Evolutionary conservation across 2,888 invertebrate genomes (phyloP).

Genomic region (Drosophila paramelanica): DNA sequence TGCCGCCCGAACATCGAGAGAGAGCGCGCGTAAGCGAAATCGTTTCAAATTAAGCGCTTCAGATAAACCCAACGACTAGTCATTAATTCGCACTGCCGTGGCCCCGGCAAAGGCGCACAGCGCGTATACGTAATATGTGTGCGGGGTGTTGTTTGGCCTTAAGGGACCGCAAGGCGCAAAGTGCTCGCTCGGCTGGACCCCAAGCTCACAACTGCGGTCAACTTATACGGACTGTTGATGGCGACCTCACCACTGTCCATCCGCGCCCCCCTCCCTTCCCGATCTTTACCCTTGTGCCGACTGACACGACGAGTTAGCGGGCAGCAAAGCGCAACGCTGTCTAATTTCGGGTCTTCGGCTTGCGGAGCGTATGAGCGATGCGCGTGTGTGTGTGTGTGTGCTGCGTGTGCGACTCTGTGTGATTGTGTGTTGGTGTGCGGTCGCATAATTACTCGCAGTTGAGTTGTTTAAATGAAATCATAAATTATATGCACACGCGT

Average conservation of each 20-base stretch:
- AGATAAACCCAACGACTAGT: constrained; percentile 58
- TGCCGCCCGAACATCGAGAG: neutral
- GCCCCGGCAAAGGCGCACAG: constrained; percentile 10
- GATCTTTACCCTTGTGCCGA: neutral
- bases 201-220: constrained; percentile 46
- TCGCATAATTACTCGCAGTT: constrained; percentile 74
- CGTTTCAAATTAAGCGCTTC: constrained; percentile 67
- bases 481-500: constrained; percentile 69
- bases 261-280: no score
- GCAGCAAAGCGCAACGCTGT: constrained; percentile 49
- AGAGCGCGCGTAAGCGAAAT: constrained; percentile 40
- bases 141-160: constrained; percentile 16
- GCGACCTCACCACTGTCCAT: constrained; percentile 9
- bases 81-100: constrained; percentile 53
- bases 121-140: constrained; percentile 34
- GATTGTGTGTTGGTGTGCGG: constrained; percentile 38
- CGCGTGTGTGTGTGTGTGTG: constrained; percentile 22
- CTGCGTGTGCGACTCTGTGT: constrained; percentile 1
- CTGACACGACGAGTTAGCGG: constrained; percentile 14
- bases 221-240: constrained; percentile 53
- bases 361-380: constrained; percentile 55
- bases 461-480: constrained; percentile 76
- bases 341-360: constrained; percentile 44
- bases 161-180: constrained; percentile 54
- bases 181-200: constrained; percentile 29